These are phyloP conservation scores for Mercenaria mercenaria DNA, from an alignment of 1,140 invertebrate genomes.

Conservation along the genomic window DNA sequence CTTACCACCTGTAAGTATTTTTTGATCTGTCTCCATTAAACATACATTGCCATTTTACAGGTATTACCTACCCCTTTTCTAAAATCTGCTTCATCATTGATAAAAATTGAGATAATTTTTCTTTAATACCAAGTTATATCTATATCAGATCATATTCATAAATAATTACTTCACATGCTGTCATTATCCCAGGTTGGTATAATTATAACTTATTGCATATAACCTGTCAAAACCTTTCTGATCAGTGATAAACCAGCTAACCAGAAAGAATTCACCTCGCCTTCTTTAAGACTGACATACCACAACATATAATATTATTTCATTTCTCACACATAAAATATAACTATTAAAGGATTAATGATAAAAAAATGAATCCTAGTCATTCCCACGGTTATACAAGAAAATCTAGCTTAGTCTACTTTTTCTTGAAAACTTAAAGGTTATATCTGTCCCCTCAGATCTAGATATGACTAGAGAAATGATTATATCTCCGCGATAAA, in stretches of 20 bases:
- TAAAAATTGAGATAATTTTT: neutral
- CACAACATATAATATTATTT: too few species aligned
- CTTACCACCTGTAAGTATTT: too few species aligned
- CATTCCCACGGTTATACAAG: slow-evolving; percentile 23
- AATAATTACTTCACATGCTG: neutral
- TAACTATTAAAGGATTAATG: slow-evolving; percentile 1
- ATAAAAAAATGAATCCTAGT: neutral
- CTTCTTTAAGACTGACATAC: neutral
- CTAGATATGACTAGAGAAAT: slow-evolving; percentile 6
- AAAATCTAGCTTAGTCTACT: neutral
- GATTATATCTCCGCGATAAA: neutral
- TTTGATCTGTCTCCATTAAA: too few species aligned
- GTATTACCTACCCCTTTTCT: neutral
- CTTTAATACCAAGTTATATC: neutral
- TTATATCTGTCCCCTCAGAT: slow-evolving; percentile 7
- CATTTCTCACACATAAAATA: slow-evolving; percentile 21
- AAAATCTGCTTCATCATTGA: slow-evolving; percentile 5
- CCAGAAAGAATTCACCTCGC: neutral
- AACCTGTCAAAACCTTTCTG: neutral
- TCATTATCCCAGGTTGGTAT: neutral
- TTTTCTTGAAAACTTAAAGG: too few species aligned
- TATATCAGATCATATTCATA: neutral
- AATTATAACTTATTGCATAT: neutral
- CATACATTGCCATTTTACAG: too few species aligned
- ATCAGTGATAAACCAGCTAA: neutral